A percentile compares a stretch with the other conserved stretches of the same genome.
Evolutionary conservation across 2,113 vertebrate genomes (phyloP).

Genomic region (Chaenocephalus aceratus): DNA sequence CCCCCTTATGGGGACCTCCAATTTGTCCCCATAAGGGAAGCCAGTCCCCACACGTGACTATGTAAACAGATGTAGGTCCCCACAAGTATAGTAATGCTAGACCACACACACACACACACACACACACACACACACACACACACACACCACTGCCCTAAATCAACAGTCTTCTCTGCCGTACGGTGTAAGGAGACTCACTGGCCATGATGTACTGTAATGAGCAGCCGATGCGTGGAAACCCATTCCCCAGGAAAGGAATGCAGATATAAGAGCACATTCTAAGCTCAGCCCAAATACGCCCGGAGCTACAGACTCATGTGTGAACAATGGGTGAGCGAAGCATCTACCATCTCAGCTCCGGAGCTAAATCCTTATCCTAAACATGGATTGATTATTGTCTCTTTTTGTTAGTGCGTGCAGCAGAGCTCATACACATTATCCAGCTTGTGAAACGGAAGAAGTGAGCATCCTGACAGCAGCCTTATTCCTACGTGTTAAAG

Average conservation of each 20-base stretch:
- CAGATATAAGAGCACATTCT: constrained; percentile 20
- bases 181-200: no score
- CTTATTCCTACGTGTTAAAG: not conserved
- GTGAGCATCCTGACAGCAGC: not conserved
- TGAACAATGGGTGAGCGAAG: not conserved
- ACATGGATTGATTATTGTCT: not conserved
- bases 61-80: no score
- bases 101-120: constrained; percentile 1
- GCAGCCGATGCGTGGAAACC: constrained; percentile 3
- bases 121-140: constrained; percentile 1
- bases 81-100: no score
- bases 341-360: not conserved
- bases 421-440: not conserved
- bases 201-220: constrained; percentile 28
- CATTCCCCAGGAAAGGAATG: constrained; percentile 4
- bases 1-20: no score
- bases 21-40: no score
- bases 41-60: no score
- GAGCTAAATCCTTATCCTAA: not conserved
- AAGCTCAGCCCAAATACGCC: not conserved
- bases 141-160: no score
- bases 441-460: not conserved
- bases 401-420: not conserved
- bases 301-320: not conserved
- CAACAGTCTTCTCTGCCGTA: no score